Evolutionary conservation across 2,113 vertebrate genomes (phyloP), one percentile per base, ranked within the genome.

Genomic region (Coracopsis vasa): DNA sequence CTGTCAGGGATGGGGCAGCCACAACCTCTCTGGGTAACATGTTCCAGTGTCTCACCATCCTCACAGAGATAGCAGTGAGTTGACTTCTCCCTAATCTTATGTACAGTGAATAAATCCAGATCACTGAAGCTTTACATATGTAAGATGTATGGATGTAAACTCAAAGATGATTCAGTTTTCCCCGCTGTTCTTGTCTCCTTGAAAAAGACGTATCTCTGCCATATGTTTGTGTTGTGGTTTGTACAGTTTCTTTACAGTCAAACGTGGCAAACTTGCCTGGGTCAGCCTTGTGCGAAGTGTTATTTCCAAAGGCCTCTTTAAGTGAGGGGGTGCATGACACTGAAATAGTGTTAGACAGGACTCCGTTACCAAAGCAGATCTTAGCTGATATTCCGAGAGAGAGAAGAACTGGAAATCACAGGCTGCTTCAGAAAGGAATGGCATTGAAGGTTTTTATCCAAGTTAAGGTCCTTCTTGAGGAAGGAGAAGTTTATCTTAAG

Each of bases 211-310:
- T 35, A 24, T 88, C 71, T 90, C 58, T 70, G 79, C 86, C 91
- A 70, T 92, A 83, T 94, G 94, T 66, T 88, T 95, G 86, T 58
- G 54, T 58, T 58, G 54, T 58, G 33, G 20, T n/a, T 58, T 58
- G 33, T 58, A 58, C 54, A 56, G 94, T 66, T 88, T 95, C 83
- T 91, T 95, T 94, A 86, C 60, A 80, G 75, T 84, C 80, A 91
- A 83, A 84, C 69, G 19, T 72, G 62, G 65, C 86, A 88, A 67
- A 66, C 62, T 35, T 88, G 75, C 50, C 91, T 92, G 80, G 80
- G 88, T 94, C 72, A 88, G 50, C 54, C 50, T 80, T 28, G 35
- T 78, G 67, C 77, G 60, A 91, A 80, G 79, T 28, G 66, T 75
- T 81, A 41, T 56, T 95, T 80, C 78, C 81, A 80, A 58, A 73